A percentile compares a stretch with the other conserved stretches of the same genome.
Evolutionary conservation across 2,888 invertebrate species (phyloP).

Genomic region (Mythimna lalbum): DNA sequence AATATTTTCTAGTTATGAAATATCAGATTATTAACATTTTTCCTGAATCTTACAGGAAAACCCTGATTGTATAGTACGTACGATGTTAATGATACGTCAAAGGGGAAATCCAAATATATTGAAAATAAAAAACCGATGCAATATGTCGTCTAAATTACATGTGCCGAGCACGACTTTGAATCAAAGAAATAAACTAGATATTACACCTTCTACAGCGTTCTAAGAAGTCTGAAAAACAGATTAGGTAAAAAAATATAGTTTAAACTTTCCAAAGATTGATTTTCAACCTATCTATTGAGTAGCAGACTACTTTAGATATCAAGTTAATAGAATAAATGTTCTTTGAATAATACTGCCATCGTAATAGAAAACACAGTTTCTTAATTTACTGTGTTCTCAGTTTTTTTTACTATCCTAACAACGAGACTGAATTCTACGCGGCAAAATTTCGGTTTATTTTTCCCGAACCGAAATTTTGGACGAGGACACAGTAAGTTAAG

Average conservation of each 20-base stretch:
- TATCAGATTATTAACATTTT: neutral
- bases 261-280: neutral
- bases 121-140: neutral
- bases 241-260: neutral
- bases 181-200: neutral
- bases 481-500: too few species aligned
- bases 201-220: neutral
- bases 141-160: neutral
- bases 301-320: neutral
- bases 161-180: neutral
- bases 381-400: too few species aligned
- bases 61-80: too few species aligned
- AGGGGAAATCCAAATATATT: slow-evolving; percentile 1
- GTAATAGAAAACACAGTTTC: too few species aligned
- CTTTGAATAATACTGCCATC: neutral
- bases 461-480: too few species aligned
- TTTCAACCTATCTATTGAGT: neutral
- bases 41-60: slow-evolving; percentile 1
- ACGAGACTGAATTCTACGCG: too few species aligned
- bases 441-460: too few species aligned
- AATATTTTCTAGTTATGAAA: neutral
- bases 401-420: too few species aligned
- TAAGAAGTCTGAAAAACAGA: neutral
- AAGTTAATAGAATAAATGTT: too few species aligned
- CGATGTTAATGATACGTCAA: neutral